Evolutionary conservation across 1,140 invertebrate genomes (phyloP).

Genomic region (Nixonia krombeini): DNA sequence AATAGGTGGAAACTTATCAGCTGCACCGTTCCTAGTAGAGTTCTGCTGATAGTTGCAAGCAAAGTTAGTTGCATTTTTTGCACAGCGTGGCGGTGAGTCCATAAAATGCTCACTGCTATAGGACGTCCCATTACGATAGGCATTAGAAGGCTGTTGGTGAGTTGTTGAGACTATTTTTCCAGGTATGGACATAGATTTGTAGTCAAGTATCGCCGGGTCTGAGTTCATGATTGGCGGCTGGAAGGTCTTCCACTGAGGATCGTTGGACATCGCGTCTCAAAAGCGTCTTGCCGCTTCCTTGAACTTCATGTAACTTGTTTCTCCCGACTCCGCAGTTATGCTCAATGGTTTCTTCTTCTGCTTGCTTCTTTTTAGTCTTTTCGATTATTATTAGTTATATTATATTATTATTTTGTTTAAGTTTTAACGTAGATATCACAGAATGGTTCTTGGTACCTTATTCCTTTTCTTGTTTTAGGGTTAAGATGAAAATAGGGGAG

Average conservation of each 20-base stretch:
- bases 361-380: constrained; percentile 65
- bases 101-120: constrained; percentile 69
- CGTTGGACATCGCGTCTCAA: constrained; percentile 79
- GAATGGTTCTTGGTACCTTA: constrained; percentile 73
- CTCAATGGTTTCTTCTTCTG: constrained; percentile 11
- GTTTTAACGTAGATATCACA: constrained; percentile 73
- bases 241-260: constrained; percentile 94
- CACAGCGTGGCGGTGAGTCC: constrained; percentile 60
- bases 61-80: constrained; percentile 62
- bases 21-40: constrained; percentile 66
- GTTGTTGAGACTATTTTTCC: constrained; percentile 61
- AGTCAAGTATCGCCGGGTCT: constrained; percentile 82
- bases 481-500: constrained; percentile 58
- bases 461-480: constrained; percentile 65
- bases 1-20: constrained; percentile 71
- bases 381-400: constrained; percentile 57
- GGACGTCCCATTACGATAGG: constrained; percentile 67
- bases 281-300: constrained; percentile 31
- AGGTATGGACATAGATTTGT: constrained; percentile 76
- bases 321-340: background rate
- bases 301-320: constrained; percentile 11
- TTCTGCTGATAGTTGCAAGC: constrained; percentile 56
- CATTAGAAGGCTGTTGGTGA: constrained; percentile 60
- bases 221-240: constrained; percentile 86
- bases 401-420: constrained; percentile 58